These are phyloP conservation scores for Baccha elongata DNA, from an alignment of 2,888 invertebrate genomes.

Conservation along the genomic window DNA sequence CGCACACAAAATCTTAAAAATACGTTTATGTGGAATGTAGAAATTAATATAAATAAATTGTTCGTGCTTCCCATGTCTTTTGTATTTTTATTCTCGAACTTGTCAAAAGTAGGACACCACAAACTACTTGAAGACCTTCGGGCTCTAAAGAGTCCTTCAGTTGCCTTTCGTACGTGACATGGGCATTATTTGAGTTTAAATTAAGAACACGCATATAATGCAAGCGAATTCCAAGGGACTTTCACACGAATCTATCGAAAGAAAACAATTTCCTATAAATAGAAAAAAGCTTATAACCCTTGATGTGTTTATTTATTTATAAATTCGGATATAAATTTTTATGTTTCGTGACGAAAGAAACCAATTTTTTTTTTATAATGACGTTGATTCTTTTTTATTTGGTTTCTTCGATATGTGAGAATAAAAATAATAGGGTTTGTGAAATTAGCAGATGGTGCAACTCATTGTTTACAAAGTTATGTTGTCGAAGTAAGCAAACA, in stretches of 20 bases:
- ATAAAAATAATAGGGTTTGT: no score
- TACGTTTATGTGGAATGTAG: not conserved
- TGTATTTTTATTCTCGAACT: conserved; percentile 23
- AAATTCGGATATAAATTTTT: not conserved
- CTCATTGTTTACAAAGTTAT: no score
- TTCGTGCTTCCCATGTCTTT: conserved; percentile 10
- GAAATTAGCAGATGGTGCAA: no score
- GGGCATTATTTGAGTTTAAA: conserved; percentile 28
- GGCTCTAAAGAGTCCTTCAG: conserved; percentile 25
- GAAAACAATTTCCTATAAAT: conserved; percentile 26
- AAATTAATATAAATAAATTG: not conserved
- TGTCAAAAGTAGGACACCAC: conserved; percentile 39
- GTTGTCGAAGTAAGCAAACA: no score
- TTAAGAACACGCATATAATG: conserved; percentile 20
- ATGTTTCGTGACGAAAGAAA: not conserved
- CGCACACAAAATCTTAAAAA: not conserved
- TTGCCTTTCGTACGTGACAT: conserved; percentile 38
- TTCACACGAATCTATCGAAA: conserved; percentile 8
- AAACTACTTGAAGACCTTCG: conserved; percentile 23
- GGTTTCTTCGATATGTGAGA: no score
- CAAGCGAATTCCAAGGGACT: not conserved
- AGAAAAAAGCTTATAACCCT: not conserved
- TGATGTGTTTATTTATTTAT: conserved; percentile 17
- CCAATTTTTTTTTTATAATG: no score
- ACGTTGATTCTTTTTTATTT: no score